Evolutionary conservation across 1,140 invertebrate genomes (phyloP).

Genomic region (Aphis gossypii): DNA sequence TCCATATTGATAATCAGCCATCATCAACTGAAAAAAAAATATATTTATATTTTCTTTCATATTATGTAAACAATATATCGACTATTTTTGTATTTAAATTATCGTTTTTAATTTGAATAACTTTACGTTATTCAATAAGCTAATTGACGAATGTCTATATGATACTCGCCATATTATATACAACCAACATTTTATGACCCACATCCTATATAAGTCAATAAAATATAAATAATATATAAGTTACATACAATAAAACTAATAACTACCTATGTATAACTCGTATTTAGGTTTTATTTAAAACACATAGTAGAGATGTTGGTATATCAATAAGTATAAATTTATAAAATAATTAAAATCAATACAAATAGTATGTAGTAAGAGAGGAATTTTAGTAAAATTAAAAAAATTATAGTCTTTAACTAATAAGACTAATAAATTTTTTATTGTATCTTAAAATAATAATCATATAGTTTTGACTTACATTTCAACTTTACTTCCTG

Average conservation of each 20-base stretch:
- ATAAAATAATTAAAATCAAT: background rate
- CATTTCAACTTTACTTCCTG: background rate
- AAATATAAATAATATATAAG: background rate
- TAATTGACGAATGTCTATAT: background rate
- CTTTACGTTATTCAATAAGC: background rate
- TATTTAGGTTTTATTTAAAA: background rate
- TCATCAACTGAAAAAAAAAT: background rate
- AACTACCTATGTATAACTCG: background rate
- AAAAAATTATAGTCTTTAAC: background rate
- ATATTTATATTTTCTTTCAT: background rate
- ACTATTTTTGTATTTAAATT: background rate
- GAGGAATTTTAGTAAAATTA: background rate
- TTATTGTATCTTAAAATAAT: background rate
- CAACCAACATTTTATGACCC: background rate
- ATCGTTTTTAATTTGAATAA: background rate
- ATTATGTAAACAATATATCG: background rate
- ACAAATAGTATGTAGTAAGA: background rate
- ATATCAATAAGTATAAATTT: background rate
- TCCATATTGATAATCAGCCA: conserved; percentile 50
- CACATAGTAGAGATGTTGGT: background rate
- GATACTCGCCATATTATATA: background rate
- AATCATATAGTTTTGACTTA: background rate
- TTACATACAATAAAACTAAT: background rate
- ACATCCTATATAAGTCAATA: background rate
- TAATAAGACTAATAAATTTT: background rate